phyloP scores from a whole-genome alignment of 2,797 vertebrate genomes.

The Fundulus diaphanus region DNA sequence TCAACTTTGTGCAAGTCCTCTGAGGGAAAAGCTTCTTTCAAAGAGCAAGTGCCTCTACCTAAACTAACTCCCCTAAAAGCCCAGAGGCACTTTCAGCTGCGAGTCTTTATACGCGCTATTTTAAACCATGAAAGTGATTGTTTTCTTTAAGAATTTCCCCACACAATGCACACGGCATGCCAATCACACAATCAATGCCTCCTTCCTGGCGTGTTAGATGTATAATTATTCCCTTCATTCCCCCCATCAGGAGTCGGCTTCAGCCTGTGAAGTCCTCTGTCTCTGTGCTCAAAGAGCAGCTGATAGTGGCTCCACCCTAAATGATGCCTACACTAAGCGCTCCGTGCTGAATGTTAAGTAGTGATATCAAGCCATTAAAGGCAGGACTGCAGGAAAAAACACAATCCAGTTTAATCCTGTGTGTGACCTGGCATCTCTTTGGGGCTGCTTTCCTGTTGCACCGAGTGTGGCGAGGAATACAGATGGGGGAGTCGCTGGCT shows the following conservation, averaged over 20 bases:
- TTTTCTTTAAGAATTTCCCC: slow-evolving; percentile 80
- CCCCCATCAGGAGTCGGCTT: slow-evolving; percentile 79
- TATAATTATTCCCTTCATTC: slow-evolving; percentile 82
- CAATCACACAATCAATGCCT: slow-evolving; percentile 82
- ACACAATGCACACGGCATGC: slow-evolving; percentile 76
- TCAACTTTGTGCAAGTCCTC: slow-evolving; percentile 83
- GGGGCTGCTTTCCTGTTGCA: slow-evolving; percentile 84
- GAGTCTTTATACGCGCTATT: slow-evolving; percentile 75
- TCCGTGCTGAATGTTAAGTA: slow-evolving; percentile 83
- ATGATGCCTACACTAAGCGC: slow-evolving; percentile 80
- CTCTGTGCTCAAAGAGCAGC: slow-evolving; percentile 78
- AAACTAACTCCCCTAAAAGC: slow-evolving; percentile 81
- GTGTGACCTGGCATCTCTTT: slow-evolving; percentile 85
- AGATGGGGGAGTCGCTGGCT: slow-evolving; percentile 74
- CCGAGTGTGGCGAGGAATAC: slow-evolving; percentile 80
- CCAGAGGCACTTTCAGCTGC: slow-evolving; percentile 76
- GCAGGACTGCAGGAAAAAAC: slow-evolving; percentile 84
- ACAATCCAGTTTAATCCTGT: slow-evolving; percentile 85
- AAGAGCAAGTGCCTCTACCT: slow-evolving; percentile 82
- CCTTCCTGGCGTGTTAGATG: slow-evolving; percentile 77
- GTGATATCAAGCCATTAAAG: slow-evolving; percentile 85
- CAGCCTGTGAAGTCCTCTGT: slow-evolving; percentile 80
- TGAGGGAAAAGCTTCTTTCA: slow-evolving; percentile 82
- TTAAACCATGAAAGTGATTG: slow-evolving; percentile 80
- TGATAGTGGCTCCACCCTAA: slow-evolving; percentile 82